Base-by-base conservation (phyloP, 2,888 invertebrate species). In the Synanthedon tipuliformis region DNA sequence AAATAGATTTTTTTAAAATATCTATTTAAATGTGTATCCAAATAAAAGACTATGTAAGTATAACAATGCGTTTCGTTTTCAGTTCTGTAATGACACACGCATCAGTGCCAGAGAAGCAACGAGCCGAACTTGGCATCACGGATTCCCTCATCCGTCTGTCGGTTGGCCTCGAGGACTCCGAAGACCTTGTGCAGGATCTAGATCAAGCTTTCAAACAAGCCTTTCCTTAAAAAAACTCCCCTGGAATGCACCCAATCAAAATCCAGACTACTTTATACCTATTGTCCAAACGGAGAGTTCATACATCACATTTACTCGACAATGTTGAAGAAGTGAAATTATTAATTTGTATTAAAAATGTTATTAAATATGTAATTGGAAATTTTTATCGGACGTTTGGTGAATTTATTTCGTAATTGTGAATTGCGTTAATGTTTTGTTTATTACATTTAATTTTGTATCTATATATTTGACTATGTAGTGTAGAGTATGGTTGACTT, bases 81-180 rank as follows among this genome's bases (percentile, higher is more conserved):
- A 95, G 95, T 57, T 92, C 92, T 18, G 77, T 96, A 27, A 99
- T 99, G 99, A 98, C 98, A 0, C 99, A 99, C 72, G 95, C 97
- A 1, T 95, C 95, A 0, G 93, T 98, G 34, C 95, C 97, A 0
- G 89, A 88, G 53, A 92, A 92, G 50, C 92, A 93, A 59, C 87
- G 96, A 57, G 81, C 75, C 27, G 82, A 86, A 57, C 88, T 97
- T 34, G 95, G 95, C 12, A 97, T 99, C 59, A 92, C 92, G 0
- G 94, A 97, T 70, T 91, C 92, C 41, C 88, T 98, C 23, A 90
- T 99, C 53, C 89, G 98, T 59, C 78, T 99, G 34, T 97, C 97
- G 0, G 93, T 98, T 52, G 98, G 98, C 3, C 80, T 98, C 40
- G 98, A 99, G 86, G 93, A 95, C 62, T 88, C 89, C 3, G 91